Base-by-base conservation (phyloP, 2,113 vertebrate species). In the Scartelaos histophorus region DNA sequence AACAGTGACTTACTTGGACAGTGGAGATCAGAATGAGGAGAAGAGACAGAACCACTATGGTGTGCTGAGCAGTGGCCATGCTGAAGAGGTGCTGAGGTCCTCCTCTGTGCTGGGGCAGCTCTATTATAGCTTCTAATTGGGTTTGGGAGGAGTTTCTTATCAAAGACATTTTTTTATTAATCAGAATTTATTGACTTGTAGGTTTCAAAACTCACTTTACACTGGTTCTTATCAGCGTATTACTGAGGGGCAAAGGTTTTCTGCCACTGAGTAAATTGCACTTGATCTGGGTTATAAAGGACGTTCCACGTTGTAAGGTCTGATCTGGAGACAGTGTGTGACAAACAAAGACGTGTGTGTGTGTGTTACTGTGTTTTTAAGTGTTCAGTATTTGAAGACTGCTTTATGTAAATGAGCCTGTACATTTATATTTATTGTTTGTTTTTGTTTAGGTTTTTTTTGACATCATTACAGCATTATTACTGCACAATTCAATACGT, bases 31-130 rank as follows among this genome's bases (percentile, higher is more conserved):
- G 85, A 43, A 66, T 66, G 51, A 93, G 24, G 6, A 91, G 3
- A 54, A 92, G 1, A 0, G 78, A 81, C 7, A 90, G 17, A 3
- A 88, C 3, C 4, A 90, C 9, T 17, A 92, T 64, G 4, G 29
- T 85, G 38, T 86, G 73, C 53, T 85, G 78, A 13, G 85, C 67
- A 13, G 81, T 80, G 66, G n/a, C 79, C 92, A 93, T 94, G 61
- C 1, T 86, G 76, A 57, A 25, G 0, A n/a, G 34, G 45, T 34
- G 54, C 35, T 54, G 61, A 34, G 57, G 7, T 7, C 19, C 49
- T 53, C 10, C 9, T 49, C 73, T 67, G 65, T 11, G 29, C 45
- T 7, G 34, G 15, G 29, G 67, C 66, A 62, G 64, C 1, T 35
- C 15, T 88, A 90, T 88, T 85, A 88, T 81, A 81, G 65, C 56